These are phyloP conservation scores for Myotis myotis DNA, from an alignment of 2,797 vertebrate genomes.

Conservation along the genomic window DNA sequence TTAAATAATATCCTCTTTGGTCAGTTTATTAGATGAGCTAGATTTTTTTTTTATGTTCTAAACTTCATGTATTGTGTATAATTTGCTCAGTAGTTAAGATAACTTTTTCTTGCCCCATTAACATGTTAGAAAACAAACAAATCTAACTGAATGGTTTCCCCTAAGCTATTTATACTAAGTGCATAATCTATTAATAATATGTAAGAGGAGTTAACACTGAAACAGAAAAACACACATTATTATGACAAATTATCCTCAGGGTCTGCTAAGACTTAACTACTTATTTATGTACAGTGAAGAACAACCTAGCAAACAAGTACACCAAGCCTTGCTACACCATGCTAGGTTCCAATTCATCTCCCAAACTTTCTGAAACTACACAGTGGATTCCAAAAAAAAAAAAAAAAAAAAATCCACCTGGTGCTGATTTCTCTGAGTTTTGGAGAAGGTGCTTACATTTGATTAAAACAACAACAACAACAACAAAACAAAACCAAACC, in stretches of 20 bases:
- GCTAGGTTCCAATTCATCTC: neutral
- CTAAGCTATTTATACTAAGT: conserved; percentile 66
- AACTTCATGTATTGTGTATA: conserved; percentile 32
- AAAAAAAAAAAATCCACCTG: no score
- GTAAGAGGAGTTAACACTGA: conserved; percentile 62
- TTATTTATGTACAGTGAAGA: conserved; percentile 62
- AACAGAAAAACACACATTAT: conserved; percentile 63
- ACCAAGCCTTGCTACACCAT: neutral
- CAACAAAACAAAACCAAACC: no score
- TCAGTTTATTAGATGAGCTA: neutral
- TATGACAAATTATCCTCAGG: conserved; percentile 64
- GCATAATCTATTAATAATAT: conserved; percentile 73
- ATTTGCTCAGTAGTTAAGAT: conserved; percentile 62
- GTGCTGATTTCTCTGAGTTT: neutral
- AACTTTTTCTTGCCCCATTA: conserved; percentile 68
- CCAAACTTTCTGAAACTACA: neutral
- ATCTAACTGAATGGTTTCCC: conserved; percentile 65
- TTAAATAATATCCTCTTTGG: neutral
- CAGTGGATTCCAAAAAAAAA: neutral
- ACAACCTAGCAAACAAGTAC: conserved; percentile 35
- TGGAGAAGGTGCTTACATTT: neutral
- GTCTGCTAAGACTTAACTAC: conserved; percentile 65
- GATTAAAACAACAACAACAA: neutral
- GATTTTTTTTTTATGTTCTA: neutral
- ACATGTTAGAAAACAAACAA: conserved; percentile 76